Evolutionary conservation across 2,113 vertebrate species (phyloP), one percentile per base, ranked within the genome.

Genomic region (Rhadina sibilatrix): DNA sequence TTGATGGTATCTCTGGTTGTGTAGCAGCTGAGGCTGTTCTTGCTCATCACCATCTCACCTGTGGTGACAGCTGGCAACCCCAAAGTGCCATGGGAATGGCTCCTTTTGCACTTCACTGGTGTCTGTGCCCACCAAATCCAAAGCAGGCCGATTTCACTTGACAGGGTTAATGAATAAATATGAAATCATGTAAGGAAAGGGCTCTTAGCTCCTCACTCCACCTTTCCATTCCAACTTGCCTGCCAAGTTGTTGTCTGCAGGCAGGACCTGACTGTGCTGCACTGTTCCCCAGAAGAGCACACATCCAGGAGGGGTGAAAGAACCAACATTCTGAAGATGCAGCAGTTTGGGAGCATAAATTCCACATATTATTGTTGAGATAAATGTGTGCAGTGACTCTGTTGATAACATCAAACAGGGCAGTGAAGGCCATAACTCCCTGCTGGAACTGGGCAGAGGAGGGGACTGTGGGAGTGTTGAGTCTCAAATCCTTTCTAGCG

Each of bases 251-350:
- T 7, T 27, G 30, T 20, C 56, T 23, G 19, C 7, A 9, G 53
- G 69, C 27, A 28, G 56, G 38, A 59, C 21, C 35, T 63, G 5
- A 2, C 33, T 24, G 23, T 18, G 56, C 44, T 75, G 27, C 52
- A 14, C 14, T 1, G 0, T n/a, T 54, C 33, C 35, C 2, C 15
- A 66, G 21, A 30, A 27, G 6, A 63, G 21, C 28, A 24, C 10
- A 12, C 2, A 9, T 24, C 66, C 65, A 50, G 25, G 30, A 87
- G 8, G 4, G 2, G 8, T 15, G 13, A 63, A 74, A 64, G 12
- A 14, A 68, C 20, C 57, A 37, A 2, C 0, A 2, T 44, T 49
- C 61, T 83, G 40, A 82, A 84, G 49, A 44, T 11, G 20, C 30
- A 86, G 46, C 49, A 52, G 28, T 15, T 13, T 42, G 16, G 20